phyloP scores from a whole-genome alignment of 2,888 invertebrate species.

The Netelia melanura region DNA sequence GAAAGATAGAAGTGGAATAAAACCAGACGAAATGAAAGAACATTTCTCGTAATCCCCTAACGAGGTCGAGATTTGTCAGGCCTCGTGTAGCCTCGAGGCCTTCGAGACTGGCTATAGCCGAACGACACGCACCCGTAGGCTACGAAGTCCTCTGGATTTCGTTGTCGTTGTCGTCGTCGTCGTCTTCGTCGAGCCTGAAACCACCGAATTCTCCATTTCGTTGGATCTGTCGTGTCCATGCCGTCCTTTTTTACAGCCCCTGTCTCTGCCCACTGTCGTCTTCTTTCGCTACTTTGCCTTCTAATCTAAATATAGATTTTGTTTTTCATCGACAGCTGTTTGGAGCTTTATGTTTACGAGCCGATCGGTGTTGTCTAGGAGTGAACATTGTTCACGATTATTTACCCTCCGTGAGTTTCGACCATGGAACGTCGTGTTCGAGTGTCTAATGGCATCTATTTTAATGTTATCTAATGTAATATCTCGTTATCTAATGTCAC shows the following conservation, averaged over 20 bases:
- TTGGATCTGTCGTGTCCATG: slow-evolving; percentile 33
- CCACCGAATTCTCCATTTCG: slow-evolving; percentile 29
- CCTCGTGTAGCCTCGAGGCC: slow-evolving; percentile 17
- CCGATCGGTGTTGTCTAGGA: slow-evolving; percentile 79
- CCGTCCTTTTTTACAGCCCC: slow-evolving; percentile 37
- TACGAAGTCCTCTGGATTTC: slow-evolving; percentile 24
- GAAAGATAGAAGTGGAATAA: neutral
- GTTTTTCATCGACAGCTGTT: slow-evolving; percentile 84
- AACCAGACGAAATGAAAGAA: slow-evolving; percentile 27
- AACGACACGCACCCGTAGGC: neutral
- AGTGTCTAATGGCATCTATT: neutral
- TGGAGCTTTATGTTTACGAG: slow-evolving; percentile 80
- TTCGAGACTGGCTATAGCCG: neutral
- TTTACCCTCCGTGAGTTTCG: neutral
- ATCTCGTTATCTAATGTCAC: no score
- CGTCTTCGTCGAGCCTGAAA: slow-evolving; percentile 15
- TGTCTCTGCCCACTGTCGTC: slow-evolving; percentile 34
- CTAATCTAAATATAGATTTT: slow-evolving; percentile 80
- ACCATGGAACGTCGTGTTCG: neutral
- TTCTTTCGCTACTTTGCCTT: slow-evolving; percentile 62
- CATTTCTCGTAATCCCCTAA: slow-evolving; percentile 34
- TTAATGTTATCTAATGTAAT: neutral
- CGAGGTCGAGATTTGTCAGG: slow-evolving; percentile 51
- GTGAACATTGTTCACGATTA: slow-evolving; percentile 78
- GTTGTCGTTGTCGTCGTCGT: no score